These are phyloP conservation scores for Heteronetta atricapilla DNA, from an alignment of 2,113 vertebrate species.

Conservation along the genomic window DNA sequence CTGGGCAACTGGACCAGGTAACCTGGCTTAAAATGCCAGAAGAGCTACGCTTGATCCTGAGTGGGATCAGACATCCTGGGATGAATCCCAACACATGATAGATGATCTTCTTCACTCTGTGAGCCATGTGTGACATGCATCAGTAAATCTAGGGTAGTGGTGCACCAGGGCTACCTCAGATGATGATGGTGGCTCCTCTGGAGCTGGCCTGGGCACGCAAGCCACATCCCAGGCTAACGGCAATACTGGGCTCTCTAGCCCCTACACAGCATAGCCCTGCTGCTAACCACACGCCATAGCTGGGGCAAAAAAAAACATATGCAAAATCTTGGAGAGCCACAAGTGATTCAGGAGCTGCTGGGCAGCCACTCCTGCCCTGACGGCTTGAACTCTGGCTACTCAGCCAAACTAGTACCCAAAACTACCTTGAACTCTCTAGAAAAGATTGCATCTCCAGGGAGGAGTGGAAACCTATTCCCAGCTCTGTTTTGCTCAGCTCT, in stretches of 20 bases:
- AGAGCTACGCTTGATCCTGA: not conserved
- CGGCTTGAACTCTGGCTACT: not conserved
- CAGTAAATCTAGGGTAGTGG: not conserved
- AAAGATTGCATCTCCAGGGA: not conserved
- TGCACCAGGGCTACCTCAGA: not conserved
- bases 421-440: not conserved
- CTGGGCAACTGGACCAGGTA: not conserved
- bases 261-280: not conserved
- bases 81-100: not conserved
- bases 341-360: not conserved
- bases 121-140: not conserved
- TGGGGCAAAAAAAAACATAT: not conserved
- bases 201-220: not conserved
- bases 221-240: not conserved
- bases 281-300: not conserved
- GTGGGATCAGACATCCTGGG: not conserved
- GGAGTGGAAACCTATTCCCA: not conserved
- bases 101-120: not conserved
- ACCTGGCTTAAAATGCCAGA: not conserved
- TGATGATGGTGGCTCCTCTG: not conserved
- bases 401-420: not conserved
- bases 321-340: not conserved
- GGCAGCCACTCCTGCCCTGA: not conserved
- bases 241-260: not conserved
- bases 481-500: not conserved